Conservation (phyloP, 1,140 invertebrate species). For the Aphidius ervi region DNA sequence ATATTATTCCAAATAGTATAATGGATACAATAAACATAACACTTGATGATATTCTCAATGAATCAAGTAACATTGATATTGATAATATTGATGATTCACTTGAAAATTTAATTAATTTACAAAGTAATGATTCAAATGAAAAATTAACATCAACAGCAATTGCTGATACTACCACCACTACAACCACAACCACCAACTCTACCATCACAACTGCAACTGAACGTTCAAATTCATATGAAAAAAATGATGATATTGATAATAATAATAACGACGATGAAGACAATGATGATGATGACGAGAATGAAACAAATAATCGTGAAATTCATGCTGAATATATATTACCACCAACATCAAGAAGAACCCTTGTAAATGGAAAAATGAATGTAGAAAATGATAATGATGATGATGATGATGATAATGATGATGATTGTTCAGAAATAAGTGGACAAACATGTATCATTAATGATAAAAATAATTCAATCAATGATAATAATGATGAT, state of each 20-base stretch:
- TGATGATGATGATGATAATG: slow-evolving; percentile 27
- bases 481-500: slow-evolving; percentile 6
- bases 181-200: slow-evolving; percentile 29
- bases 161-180: slow-evolving; percentile 8
- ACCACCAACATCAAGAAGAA: slow-evolving; percentile 26
- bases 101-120: slow-evolving; percentile 18
- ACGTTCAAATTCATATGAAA: too few relatives aligned
- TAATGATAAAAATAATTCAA: slow-evolving; percentile 14
- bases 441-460: slow-evolving; percentile 27
- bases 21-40: slow-evolving; percentile 36
- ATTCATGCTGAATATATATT: slow-evolving; percentile 33
- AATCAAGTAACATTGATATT: slow-evolving; percentile 19
- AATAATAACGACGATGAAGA: too few relatives aligned
- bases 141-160: slow-evolving; percentile 21
- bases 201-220: slow-evolving; percentile 13
- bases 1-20: slow-evolving; percentile 27
- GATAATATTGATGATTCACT: slow-evolving; percentile 19
- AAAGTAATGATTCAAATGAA: slow-evolving; percentile 30
- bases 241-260: too few relatives aligned
- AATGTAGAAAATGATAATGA: slow-evolving; percentile 26
- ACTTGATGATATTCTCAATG: slow-evolving; percentile 29
- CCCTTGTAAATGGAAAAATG: slow-evolving; percentile 36
- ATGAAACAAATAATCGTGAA: slow-evolving; percentile 23
- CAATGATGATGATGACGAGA: not conserved
- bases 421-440: slow-evolving; percentile 29